Conservation (phyloP, 2,113 vertebrate species). For the Salvator merianae region DNA sequence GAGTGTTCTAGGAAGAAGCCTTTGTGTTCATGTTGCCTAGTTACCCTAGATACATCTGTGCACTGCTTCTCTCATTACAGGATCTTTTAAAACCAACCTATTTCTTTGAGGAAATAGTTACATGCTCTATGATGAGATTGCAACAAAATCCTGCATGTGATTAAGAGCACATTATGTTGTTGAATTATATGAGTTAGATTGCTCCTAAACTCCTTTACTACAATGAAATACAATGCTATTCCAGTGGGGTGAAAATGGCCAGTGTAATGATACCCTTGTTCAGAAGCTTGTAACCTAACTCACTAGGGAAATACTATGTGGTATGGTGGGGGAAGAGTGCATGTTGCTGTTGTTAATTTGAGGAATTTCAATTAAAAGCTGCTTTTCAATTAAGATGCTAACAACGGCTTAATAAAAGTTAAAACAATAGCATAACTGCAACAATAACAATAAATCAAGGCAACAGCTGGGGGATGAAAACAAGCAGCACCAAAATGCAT, state of each 20-base stretch:
- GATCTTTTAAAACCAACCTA: background rate
- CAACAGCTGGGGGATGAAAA: too few species aligned
- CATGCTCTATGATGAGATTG: background rate
- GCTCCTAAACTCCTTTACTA: background rate
- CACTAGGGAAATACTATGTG: background rate
- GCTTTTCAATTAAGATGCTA: background rate
- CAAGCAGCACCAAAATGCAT: background rate
- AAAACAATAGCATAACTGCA: background rate
- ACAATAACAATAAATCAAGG: background rate
- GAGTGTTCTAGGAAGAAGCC: slow-evolving; percentile 32
- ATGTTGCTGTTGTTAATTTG: background rate
- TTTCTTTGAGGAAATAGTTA: background rate
- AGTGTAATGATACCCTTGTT: background rate
- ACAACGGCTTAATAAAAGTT: background rate
- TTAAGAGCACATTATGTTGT: background rate
- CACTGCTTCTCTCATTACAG: slow-evolving; percentile 4
- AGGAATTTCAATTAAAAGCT: background rate
- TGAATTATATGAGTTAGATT: background rate
- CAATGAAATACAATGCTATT: background rate
- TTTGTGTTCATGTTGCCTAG: slow-evolving; percentile 38
- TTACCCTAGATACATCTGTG: background rate
- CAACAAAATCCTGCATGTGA: slow-evolving; percentile 7
- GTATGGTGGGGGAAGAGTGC: background rate
- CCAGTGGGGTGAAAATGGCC: background rate
- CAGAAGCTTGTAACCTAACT: background rate